A percentile compares a stretch with the other conserved stretches of the same genome.
Evolutionary conservation across 1,140 invertebrate species (phyloP).

Genomic region (Homarus americanus): DNA sequence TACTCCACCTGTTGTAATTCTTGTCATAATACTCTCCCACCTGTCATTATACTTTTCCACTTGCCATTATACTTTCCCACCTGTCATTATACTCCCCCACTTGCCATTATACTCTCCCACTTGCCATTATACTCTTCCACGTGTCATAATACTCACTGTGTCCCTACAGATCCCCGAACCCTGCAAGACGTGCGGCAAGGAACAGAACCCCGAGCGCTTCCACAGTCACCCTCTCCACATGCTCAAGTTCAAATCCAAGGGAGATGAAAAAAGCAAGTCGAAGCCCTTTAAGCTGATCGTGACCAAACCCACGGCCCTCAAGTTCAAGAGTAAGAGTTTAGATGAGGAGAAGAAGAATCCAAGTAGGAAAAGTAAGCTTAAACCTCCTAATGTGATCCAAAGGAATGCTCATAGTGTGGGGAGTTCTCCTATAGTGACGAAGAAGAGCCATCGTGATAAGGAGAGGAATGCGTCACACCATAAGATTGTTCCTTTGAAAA

Average conservation of each 20-base stretch:
- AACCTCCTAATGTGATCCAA: slow-evolving; percentile 73
- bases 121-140: no score
- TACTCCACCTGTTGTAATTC: no score
- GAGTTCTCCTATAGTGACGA: slow-evolving; percentile 17
- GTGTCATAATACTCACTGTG: no score
- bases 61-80: no score
- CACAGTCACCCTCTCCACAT: slow-evolving; percentile 81
- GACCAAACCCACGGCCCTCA: slow-evolving; percentile 81
- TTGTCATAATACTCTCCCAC: no score
- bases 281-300: slow-evolving; percentile 77
- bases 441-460: no score
- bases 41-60: no score
- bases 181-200: slow-evolving; percentile 81
- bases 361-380: slow-evolving; percentile 79
- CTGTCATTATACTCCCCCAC: no score
- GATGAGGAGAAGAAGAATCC: slow-evolving; percentile 57
- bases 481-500: slow-evolving; percentile 75
- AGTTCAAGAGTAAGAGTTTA: slow-evolving; percentile 78
- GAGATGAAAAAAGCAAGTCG: slow-evolving; percentile 51
- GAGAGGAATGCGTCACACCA: slow-evolving; percentile 79
- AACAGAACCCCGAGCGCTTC: slow-evolving; percentile 81
- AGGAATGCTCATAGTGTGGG: slow-evolving; percentile 35
- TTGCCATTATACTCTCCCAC: no score
- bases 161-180: slow-evolving; percentile 79
- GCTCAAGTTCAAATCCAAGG: slow-evolving; percentile 57